Base-by-base conservation (phyloP, 2,797 vertebrate species). In the Accipiter superciliosus region DNA sequence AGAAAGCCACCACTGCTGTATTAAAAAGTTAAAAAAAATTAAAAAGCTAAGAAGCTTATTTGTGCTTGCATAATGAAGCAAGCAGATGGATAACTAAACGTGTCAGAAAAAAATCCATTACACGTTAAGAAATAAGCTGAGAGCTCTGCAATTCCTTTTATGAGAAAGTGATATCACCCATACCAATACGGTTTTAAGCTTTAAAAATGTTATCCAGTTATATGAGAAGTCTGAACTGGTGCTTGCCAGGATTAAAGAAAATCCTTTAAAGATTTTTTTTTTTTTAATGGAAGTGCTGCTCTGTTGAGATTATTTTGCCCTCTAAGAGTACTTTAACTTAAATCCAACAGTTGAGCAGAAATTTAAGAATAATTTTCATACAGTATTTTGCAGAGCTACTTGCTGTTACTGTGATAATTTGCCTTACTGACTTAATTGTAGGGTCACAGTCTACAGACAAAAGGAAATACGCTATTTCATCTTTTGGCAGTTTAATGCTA, bases 161-260 rank as follows among this genome's bases (percentile, higher is more conserved):
- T 39, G 67, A 76, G 69, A 80, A 89, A 80, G 70, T 69, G 40
- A 2, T 89, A 95, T 95, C 91, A 87, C 83, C 63, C 85, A 55
- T 65, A 89, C 94, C 91, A 92, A 67, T 81, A 82, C 10, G 59
- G 63, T 57, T 94, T 95, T 93, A 94, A 91, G 95, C 93, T 90
- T 95, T 90, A 88, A 81, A 87, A 91, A 80, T 87, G 89, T 95
- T 95, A 96, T 95, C 95, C 94, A 82, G 83, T 93, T 96, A 93
- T 40, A 86, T 9, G 59, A 95, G 77, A 95, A 93, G 77, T n/a
- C 80, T 95, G 80, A 96, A 91, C 73, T 52, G 47, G 83, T 79
- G 73, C 76, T 95, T 90, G 62, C 66, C 58, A 90, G 91, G 83
- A 96, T 91, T 95, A 95, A 88, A 89, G 69, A 89, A 92, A 97